phyloP scores from a whole-genome alignment of 2,113 vertebrate species.

The Eonycteris spelaea region DNA sequence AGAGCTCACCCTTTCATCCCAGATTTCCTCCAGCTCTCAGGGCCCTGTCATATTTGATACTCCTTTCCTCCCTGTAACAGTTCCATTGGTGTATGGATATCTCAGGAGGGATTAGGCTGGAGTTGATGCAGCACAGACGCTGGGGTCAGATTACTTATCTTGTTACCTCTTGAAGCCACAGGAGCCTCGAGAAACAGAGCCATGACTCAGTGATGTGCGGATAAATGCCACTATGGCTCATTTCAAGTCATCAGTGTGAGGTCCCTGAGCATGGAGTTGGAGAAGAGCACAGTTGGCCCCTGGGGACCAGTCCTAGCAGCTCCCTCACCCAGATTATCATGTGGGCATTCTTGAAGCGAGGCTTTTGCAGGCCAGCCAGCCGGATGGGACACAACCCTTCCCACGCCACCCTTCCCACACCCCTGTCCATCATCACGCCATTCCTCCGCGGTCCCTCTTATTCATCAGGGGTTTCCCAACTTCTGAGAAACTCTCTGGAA shows the following conservation, averaged over 20 bases:
- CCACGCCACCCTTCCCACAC: not conserved
- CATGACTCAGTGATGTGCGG: not conserved
- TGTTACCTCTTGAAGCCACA: not conserved
- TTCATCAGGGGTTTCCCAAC: not conserved
- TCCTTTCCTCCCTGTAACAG: not conserved
- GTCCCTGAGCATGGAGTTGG: not conserved
- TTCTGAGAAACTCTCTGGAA: not conserved
- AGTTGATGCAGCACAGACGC: not conserved
- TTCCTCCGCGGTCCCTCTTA: not conserved
- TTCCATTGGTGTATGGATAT: not conserved
- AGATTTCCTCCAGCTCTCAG: not conserved
- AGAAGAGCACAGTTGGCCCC: not conserved
- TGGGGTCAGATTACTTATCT: not conserved
- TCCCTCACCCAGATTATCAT: accelerated
- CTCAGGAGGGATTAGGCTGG: not conserved
- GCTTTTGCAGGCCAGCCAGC: not conserved
- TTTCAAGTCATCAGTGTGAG: not conserved
- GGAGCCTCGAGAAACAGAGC: not conserved
- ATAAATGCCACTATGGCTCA: not conserved
- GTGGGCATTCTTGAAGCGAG: not conserved
- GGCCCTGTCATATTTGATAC: not conserved
- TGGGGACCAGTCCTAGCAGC: not conserved
- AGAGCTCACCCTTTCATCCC: not conserved
- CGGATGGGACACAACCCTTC: no score
- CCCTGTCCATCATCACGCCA: no score